These are phyloP conservation scores for Centruroides sculpturatus DNA, from an alignment of 1,140 invertebrate species.

Conservation along the genomic window DNA sequence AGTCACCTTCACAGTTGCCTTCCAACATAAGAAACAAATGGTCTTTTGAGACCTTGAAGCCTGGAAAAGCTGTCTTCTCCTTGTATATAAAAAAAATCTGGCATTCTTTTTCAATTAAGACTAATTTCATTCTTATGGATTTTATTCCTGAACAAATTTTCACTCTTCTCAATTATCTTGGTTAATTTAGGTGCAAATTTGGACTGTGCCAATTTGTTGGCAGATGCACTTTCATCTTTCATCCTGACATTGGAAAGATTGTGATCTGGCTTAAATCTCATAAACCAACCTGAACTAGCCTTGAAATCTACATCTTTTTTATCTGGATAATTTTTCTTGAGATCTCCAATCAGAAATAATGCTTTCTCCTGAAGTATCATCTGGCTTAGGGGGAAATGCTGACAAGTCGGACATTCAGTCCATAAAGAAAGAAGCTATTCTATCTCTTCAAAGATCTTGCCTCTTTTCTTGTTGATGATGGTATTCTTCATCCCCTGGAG, in stretches of 20 bases:
- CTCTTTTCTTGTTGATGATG: too few species aligned
- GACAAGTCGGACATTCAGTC: too few species aligned
- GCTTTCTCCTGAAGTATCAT: too few species aligned
- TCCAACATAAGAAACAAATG: conserved; percentile 9
- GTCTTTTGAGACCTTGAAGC: conserved; percentile 13
- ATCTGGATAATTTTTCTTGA: too few species aligned
- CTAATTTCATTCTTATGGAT: conserved; percentile 19
- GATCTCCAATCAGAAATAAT: too few species aligned
- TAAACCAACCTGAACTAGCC: conserved; percentile 27
- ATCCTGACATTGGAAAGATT: conserved; percentile 25
- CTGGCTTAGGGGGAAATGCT: too few species aligned
- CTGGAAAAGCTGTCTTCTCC: conserved; percentile 4
- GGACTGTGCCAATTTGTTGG: conserved; percentile 23
- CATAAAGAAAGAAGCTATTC: too few species aligned
- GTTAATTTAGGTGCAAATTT: conserved; percentile 16
- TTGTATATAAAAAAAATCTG: conserved; percentile 1
- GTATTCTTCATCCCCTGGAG: too few species aligned
- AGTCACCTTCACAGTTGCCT: conserved; percentile 7
- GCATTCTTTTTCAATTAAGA: conserved; percentile 19
- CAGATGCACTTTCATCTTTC: conserved; percentile 24
- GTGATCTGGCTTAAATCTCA: conserved; percentile 24
- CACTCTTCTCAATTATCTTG: conserved; percentile 24
- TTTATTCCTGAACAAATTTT: conserved; percentile 24
- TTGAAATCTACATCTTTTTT: conserved; percentile 10
- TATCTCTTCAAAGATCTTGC: too few species aligned